Base-by-base conservation (phyloP, 2,797 vertebrate species). In the Crypturellus tataupa region DNA sequence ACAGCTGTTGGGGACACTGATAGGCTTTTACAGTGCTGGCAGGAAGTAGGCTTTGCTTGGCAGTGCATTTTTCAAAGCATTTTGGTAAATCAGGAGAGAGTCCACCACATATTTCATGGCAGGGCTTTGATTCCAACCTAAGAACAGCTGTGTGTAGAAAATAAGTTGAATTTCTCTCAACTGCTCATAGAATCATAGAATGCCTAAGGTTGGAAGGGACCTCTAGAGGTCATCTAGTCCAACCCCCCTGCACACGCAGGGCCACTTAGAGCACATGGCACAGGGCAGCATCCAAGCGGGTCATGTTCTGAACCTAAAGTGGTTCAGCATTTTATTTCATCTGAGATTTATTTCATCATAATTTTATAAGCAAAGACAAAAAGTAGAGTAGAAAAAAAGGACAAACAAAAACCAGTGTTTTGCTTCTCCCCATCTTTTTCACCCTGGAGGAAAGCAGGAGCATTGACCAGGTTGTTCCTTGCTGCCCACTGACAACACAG, bases 331-430 rank as follows among this genome's bases (percentile, higher is more conserved):
- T 53, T 29, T 29, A 29, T 53, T 53, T 53, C 25, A 53, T 33
- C 87, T 64, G 70, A 51, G 60, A 82, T 89, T 91, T 84, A 63
- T 85, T 70, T 80, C 84, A 59, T 46, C 33, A 49, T 76, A 60
- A 85, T 71, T 93, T 71, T 33, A 49, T 58, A 85, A 82, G 49
- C 14, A 86, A 87, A 79, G 82, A 67, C 13, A 80, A 68, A 16
- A 83, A 27, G 35, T 58, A 91, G 31, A 51, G 49, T 18, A 37
- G 46, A 69, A 37, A 33, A 46, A 27, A 51, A 21, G 46, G n/a
- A 24, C 35, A 33, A 69, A 51, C 47, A 49, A 19, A 51, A 51
- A 51, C 29, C 33, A 51, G 24, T 35, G 18, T 37, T 37, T 69
- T 25, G 35, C 37, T 69, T 25, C 46, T 69, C 35, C 46, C 12